phyloP scores from a whole-genome alignment of 2,888 invertebrate species.

The Plebejus anna region DNA sequence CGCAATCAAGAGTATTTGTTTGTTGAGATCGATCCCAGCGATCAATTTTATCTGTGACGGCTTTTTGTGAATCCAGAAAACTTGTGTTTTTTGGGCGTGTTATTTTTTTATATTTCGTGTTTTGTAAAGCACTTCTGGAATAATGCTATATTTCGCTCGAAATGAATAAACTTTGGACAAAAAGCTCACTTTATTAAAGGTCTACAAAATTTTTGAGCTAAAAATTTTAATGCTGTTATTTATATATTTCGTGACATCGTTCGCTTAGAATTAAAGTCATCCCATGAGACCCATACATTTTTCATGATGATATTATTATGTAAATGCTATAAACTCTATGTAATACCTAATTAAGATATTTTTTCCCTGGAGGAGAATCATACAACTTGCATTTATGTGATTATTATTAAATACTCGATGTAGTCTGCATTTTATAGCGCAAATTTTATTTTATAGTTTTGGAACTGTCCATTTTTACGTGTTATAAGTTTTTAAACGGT shows the following conservation, averaged over 20 bases:
- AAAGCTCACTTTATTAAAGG: no score
- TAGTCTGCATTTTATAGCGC: no score
- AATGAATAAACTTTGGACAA: background rate
- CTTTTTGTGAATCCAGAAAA: slow-evolving; percentile 51
- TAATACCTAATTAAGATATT: background rate
- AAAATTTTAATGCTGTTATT: background rate
- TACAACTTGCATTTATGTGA: background rate
- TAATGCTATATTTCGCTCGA: background rate
- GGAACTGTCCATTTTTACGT: no score
- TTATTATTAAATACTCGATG: no score
- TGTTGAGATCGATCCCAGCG: slow-evolving; percentile 64
- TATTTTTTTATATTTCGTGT: slow-evolving; percentile 44
- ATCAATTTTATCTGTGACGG: slow-evolving; percentile 59
- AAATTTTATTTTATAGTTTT: no score
- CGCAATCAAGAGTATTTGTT: slow-evolving; percentile 52
- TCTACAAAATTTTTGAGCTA: no score
- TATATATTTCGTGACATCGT: background rate
- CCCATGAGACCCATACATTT: background rate
- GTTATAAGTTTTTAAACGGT: no score
- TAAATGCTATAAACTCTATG: background rate
- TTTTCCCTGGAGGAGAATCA: background rate
- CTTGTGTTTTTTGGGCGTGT: slow-evolving; percentile 38
- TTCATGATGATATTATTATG: background rate
- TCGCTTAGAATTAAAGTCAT: background rate
- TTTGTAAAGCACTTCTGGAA: background rate